Evolutionary conservation across 2,113 vertebrate genomes (phyloP).

Genomic region (Aphyosemion australe): DNA sequence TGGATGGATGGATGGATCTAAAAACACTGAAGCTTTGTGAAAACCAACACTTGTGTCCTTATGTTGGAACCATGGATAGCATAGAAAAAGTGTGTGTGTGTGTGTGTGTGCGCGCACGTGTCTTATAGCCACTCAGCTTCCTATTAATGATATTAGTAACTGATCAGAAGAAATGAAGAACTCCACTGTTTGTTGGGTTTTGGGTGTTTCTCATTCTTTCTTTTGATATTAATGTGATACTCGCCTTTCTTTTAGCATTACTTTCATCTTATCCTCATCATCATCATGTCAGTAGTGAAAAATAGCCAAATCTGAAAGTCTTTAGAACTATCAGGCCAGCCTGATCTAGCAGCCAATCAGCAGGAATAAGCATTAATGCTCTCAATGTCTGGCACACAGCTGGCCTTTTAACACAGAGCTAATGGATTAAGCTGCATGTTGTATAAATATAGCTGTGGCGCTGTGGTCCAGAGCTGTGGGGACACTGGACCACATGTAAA

Average conservation of each 20-base stretch:
- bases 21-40: too few species aligned
- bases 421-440: conserved; percentile 11
- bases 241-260: background rate
- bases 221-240: background rate
- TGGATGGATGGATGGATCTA: too few species aligned
- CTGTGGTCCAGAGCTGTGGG: background rate
- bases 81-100: too few species aligned
- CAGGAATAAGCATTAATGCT: background rate
- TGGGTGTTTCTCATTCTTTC: background rate
- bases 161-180: background rate
- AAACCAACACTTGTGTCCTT: too few species aligned
- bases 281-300: background rate
- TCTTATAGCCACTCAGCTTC: background rate
- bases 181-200: background rate
- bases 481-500: conserved; percentile 23
- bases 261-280: background rate
- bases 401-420: conserved; percentile 31
- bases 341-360: background rate
- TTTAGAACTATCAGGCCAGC: background rate
- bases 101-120: too few species aligned
- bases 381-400: background rate
- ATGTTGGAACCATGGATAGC: too few species aligned
- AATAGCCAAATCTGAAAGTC: background rate
- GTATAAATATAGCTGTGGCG: background rate
- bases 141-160: background rate